Evolutionary conservation across 2,888 invertebrate genomes (phyloP).

Genomic region (Eupithecia dodoneata): DNA sequence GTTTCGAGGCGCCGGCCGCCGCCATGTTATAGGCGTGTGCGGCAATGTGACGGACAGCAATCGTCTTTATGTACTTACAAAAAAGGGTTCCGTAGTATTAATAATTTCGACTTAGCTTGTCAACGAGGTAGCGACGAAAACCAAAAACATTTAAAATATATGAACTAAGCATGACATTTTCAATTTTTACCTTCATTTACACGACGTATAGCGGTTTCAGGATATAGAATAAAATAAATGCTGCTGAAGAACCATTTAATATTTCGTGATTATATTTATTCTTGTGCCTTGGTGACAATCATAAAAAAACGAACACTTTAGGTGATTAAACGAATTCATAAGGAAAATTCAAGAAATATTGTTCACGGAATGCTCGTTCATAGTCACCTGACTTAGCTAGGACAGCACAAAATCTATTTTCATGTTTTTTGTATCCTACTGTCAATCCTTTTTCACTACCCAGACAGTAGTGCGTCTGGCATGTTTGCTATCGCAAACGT

Average conservation of each 20-base stretch:
- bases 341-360: not conserved
- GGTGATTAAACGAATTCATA: not conserved
- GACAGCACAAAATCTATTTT: not conserved
- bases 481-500: no score
- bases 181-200: not conserved
- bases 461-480: no score
- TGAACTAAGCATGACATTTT: no score
- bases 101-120: not conserved
- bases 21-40: no score
- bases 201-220: not conserved
- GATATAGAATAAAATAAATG: not conserved
- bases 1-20: not conserved
- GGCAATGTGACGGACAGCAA: not conserved
- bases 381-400: not conserved
- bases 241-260: not conserved
- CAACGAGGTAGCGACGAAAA: not conserved
- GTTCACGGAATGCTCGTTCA: not conserved
- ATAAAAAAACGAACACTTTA: not conserved
- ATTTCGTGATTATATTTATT: not conserved
- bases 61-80: not conserved
- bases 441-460: no score
- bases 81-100: not conserved
- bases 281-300: not conserved
- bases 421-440: not conserved
- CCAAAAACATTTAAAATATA: no score